Evolutionary conservation across 2,113 vertebrate genomes (phyloP).

Genomic region (Tragulus kanchil): DNA sequence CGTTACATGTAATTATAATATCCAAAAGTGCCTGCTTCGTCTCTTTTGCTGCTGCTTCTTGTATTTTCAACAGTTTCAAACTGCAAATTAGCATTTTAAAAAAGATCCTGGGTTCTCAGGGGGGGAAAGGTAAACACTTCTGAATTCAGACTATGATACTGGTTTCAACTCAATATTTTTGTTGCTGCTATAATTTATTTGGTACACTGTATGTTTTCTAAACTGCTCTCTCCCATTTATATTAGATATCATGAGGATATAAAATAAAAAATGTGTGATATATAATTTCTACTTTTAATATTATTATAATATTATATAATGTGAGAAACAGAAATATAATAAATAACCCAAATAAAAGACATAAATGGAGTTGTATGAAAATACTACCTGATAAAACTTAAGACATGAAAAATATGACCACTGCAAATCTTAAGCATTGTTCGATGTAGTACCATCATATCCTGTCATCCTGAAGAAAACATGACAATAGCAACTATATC

Average conservation of each 20-base stretch:
- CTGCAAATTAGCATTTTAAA: constrained; percentile 73
- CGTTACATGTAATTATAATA: constrained; percentile 68
- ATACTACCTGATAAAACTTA: neutral
- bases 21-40: constrained; percentile 69
- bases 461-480: neutral
- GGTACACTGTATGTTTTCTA: neutral
- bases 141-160: neutral
- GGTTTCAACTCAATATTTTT: neutral
- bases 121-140: neutral
- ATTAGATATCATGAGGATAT: neutral
- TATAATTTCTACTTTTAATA: neutral
- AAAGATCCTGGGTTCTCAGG: constrained; percentile 33
- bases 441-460: neutral
- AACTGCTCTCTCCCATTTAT: neutral
- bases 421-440: neutral
- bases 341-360: neutral
- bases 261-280: neutral
- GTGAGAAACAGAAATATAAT: neutral
- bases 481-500: neutral
- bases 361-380: neutral
- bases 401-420: neutral
- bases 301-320: neutral
- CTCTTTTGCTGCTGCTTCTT: constrained; percentile 70
- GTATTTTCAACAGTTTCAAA: constrained; percentile 69
- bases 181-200: neutral